Evolutionary conservation across 92 coral and sea anemone species (phyloP), one percentile per base, ranked within the genome.

Genomic region (Epizoanthus stellaris): DNA sequence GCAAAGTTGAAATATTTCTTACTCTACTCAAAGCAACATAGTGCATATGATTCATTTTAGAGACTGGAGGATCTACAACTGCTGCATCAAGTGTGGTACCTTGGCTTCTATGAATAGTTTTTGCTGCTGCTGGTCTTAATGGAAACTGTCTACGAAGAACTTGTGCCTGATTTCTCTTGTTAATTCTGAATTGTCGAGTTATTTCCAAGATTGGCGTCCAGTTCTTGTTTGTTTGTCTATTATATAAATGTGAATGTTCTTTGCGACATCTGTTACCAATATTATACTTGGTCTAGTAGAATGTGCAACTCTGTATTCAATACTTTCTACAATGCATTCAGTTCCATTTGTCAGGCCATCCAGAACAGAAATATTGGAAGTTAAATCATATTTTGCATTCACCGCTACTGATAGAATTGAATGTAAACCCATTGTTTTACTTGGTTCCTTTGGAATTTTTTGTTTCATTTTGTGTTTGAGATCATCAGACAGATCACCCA

Each of bases 311-410:
- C 96, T 77, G 89, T 93, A 93, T 49, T 87, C 91, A 17, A 93
- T 93, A 0, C 80, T 86, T 52, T 76, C 76, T 4, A 93, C 77
- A 1, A 82, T 75, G 75, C 90, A 93, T 45, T 93, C 94, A 88
- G 92, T 86, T 72, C 94, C 96, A 88, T 90, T 93, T 34, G 90
- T 93, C 87, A 93, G 76, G 10, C 96, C 96, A 69, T 89, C 97
- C 52, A 75, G 38, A 2, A 92, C 93, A 80, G 47, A 67, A 47
- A 92, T 80, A 85, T 92, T 92, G 6, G 88, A 68, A 77, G 93
- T 87, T 54, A 90, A 87, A 59, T 90, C 95, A 90, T 92, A 87
- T 84, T 92, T 92, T 58, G 89, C 90, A 25, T 38, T 75, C 14
- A 85, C 87, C 34, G 92, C 84, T 57, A 94, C 59, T 66, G 81